Base-by-base conservation (phyloP, 2,113 vertebrate genomes). In the Oriolus oriolus region DNA sequence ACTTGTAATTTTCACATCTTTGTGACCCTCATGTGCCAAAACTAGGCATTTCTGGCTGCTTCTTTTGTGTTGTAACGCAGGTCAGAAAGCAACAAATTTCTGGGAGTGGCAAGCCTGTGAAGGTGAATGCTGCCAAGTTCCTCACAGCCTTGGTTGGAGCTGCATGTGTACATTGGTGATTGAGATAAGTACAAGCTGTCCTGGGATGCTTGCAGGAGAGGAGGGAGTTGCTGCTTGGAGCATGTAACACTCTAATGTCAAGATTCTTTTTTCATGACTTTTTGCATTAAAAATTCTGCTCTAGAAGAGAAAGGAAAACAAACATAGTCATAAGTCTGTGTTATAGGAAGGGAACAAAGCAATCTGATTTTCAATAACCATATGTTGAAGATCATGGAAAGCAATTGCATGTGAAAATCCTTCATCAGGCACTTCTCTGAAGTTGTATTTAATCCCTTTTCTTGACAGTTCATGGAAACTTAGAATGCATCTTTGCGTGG, bases 111-210 rank as follows among this genome's bases (percentile, higher is more conserved):
- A 79, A 49, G 49, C 24, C 15, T 84, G 37, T 61, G n/a, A 66
- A 84, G 68, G 52, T 50, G 63, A 75, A 60, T 35, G 28, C 41
- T 84, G 87, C 65, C 89, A 95, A 84, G 77, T 53, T 91, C 37
- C 61, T 89, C 60, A 19, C 64, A 60, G 76, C 17, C 77, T 71
- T 89, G 49, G n/a, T 92, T 87, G 87, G 65, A 65, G 84, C 69
- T 95, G 47, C 65, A 37, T 42, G 10, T 81, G 57, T 64, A 73
- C 23, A 3, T 3, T 68, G 57, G 89, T 89, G 84, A 37, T 53
- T 3, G 4, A 91, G 93, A 89, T 75, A 92, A 65, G 63, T 83
- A 61, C 70, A 87, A 85, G 81, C 87, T 96, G 93, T 81, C 81
- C 77, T 89, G 44, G 39, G 90, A 60, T 93, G 52, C 66, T 71